phyloP scores from a whole-genome alignment of 1,140 invertebrate genomes.

The Solen grandis region DNA sequence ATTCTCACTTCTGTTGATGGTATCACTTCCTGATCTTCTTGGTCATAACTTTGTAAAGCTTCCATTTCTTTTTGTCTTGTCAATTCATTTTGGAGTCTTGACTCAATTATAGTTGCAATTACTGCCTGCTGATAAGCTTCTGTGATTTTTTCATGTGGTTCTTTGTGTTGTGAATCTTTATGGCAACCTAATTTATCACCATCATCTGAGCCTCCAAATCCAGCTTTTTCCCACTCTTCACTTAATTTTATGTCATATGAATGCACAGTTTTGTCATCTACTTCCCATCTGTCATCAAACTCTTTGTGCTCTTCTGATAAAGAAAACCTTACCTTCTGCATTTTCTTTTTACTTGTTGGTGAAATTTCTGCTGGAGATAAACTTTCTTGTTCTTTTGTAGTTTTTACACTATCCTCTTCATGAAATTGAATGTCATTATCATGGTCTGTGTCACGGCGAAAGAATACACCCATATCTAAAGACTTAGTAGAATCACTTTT shows the following conservation, averaged over 20 bases:
- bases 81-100: slow-evolving; percentile 67
- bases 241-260: slow-evolving; percentile 47
- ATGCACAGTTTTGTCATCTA: slow-evolving; percentile 25
- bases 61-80: slow-evolving; percentile 45
- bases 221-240: slow-evolving; percentile 43
- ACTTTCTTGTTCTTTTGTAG: not conserved
- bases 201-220: not conserved
- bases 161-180: slow-evolving; percentile 24
- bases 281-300: not conserved
- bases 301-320: slow-evolving; percentile 48
- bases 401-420: slow-evolving; percentile 5
- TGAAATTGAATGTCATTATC: slow-evolving; percentile 39
- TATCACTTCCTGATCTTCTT: slow-evolving; percentile 34
- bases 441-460: slow-evolving; percentile 59
- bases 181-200: not conserved
- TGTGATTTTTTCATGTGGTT: slow-evolving; percentile 76
- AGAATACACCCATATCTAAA: slow-evolving; percentile 75
- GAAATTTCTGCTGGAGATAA: slow-evolving; percentile 31
- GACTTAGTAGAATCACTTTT: slow-evolving; percentile 59
- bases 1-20: slow-evolving; percentile 48
- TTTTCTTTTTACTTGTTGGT: slow-evolving; percentile 49
- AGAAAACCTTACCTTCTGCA: slow-evolving; percentile 62
- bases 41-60: slow-evolving; percentile 22
- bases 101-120: slow-evolving; percentile 73
- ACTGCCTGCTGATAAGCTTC: slow-evolving; percentile 73